phyloP scores from a whole-genome alignment of 2,113 vertebrate species.

The Gasterosteus aculeatus region DNA sequence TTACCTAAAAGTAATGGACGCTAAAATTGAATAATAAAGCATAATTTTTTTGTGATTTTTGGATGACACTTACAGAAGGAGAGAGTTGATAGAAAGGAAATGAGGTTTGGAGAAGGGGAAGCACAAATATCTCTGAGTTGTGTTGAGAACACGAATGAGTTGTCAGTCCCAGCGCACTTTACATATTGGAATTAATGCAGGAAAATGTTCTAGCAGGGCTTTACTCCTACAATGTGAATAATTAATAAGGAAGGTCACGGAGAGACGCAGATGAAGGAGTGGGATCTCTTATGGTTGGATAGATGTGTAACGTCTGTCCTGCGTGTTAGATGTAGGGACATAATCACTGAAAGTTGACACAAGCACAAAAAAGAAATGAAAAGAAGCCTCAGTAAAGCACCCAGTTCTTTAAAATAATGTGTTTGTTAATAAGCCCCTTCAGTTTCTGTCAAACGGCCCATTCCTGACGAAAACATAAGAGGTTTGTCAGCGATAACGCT shows the following conservation, averaged over 20 bases:
- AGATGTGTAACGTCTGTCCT: constrained; percentile 18
- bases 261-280: constrained; percentile 14
- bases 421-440: neutral
- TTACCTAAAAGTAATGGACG: constrained; percentile 50
- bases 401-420: neutral
- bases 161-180: constrained; percentile 47
- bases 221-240: constrained; percentile 60
- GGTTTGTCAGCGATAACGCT: neutral
- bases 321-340: neutral
- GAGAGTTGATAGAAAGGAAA: neutral
- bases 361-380: too few species aligned
- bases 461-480: neutral
- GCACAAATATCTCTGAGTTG: constrained; percentile 4
- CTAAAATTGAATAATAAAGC: constrained; percentile 30
- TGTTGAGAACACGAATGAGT: constrained; percentile 30
- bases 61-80: neutral
- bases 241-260: constrained; percentile 53
- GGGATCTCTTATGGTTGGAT: constrained; percentile 5
- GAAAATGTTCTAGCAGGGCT: constrained; percentile 46
- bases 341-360: neutral
- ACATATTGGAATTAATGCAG: constrained; percentile 68
- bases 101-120: neutral
- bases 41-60: neutral
- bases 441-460: neutral
- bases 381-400: neutral